Percentiles rank a stretch among this genome's conserved stretches.
Conservation (phyloP, 2,888 invertebrate genomes). For the Tholera decimalis region DNA sequence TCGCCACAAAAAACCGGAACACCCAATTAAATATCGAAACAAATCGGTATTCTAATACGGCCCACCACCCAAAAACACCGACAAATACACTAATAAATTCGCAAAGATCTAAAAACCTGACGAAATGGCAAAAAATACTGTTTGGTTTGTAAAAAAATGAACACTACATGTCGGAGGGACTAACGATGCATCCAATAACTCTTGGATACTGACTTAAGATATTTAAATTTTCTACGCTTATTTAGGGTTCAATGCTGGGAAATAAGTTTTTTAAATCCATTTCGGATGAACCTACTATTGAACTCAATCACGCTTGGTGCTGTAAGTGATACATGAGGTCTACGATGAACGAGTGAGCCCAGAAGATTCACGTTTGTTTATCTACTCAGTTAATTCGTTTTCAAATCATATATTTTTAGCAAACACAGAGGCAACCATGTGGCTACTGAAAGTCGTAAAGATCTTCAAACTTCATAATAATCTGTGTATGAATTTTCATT, state of each 20-base stretch:
- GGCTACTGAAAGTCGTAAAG: no score
- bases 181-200: constrained; percentile 87
- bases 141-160: constrained; percentile 53
- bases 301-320: background rate
- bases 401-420: background rate
- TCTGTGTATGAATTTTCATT: no score
- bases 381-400: background rate
- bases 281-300: no score
- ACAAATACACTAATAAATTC: constrained; percentile 85
- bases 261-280: rapidly evolving
- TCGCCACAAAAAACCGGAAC: constrained; percentile 64
- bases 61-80: constrained; percentile 70
- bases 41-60: constrained; percentile 72
- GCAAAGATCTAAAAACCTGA: constrained; percentile 81
- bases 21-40: constrained; percentile 60
- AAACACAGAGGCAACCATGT: no score
- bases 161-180: constrained; percentile 77
- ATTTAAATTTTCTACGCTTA: constrained; percentile 83
- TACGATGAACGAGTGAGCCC: no score
- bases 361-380: no score
- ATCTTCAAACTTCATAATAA: no score
- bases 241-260: constrained; percentile 59
- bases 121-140: constrained; percentile 81
- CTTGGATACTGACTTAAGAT: constrained; percentile 74
- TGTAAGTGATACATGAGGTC: no score